Percentiles rank a stretch among this genome's conserved stretches.
These are phyloP conservation scores for Phalacrocorax aristotelis DNA, from an alignment of 2,113 vertebrate genomes.

Conservation along the genomic window DNA sequence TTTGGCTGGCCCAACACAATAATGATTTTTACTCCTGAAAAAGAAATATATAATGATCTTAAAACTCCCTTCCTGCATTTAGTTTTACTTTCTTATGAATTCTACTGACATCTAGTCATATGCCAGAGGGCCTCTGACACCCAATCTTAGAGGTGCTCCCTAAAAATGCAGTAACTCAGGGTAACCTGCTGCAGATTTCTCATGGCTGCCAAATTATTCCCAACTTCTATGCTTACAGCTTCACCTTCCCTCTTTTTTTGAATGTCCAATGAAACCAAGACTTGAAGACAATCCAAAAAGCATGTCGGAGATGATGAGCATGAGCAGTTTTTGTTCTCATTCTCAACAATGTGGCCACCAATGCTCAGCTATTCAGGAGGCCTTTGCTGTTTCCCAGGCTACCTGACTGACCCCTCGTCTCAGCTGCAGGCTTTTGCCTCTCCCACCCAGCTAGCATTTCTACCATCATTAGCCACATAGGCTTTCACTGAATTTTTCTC, in stretches of 20 bases:
- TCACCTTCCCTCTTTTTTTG: not conserved
- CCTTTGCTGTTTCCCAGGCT: not conserved
- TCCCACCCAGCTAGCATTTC: not conserved
- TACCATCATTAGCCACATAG: not conserved
- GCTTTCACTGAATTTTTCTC: not conserved
- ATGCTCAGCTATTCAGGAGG: not conserved
- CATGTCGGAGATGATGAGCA: rapidly evolving
- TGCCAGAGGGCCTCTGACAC: not conserved
- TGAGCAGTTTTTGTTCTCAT: not conserved
- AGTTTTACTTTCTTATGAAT: not conserved
- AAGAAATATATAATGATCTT: not conserved
- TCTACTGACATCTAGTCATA: not conserved
- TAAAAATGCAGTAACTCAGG: not conserved
- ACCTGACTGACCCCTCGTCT: not conserved
- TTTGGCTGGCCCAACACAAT: not conserved
- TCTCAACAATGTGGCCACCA: not conserved
- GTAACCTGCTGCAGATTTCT: not conserved
- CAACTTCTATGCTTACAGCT: not conserved
- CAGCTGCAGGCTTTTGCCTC: not conserved
- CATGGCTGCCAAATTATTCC: not conserved
- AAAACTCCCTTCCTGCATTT: not conserved
- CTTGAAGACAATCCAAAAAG: not conserved
- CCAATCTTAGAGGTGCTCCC: not conserved
- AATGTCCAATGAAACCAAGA: not conserved
- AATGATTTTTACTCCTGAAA: not conserved